Evolutionary conservation across 2,113 vertebrate genomes (phyloP).

Genomic region (Gallinago paraguaiae): DNA sequence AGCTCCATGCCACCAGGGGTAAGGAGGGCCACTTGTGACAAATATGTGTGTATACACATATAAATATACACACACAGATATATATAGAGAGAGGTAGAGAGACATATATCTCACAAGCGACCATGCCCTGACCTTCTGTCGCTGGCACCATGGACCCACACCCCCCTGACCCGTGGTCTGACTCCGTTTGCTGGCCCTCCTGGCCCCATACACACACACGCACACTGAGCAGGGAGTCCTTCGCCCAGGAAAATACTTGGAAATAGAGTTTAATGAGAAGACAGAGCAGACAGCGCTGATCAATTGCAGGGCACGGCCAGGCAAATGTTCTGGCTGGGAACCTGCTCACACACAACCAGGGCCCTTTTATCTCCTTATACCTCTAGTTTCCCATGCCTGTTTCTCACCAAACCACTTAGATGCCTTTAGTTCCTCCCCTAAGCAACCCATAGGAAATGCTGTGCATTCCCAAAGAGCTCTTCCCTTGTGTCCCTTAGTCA

Average conservation of each 20-base stretch:
- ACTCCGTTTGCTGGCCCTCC: background rate
- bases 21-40: background rate
- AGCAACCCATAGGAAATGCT: background rate
- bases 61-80: background rate
- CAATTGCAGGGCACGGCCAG: background rate
- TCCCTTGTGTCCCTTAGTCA: rapidly evolving
- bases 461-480: background rate
- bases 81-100: no score
- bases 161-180: rapidly evolving
- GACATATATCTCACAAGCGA: rapidly evolving
- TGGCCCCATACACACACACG: background rate
- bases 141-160: rapidly evolving
- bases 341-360: background rate
- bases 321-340: background rate
- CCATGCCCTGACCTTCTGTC: background rate
- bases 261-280: background rate
- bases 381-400: background rate
- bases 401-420: background rate
- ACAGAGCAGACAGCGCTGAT: background rate
- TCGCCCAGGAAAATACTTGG: background rate
- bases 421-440: background rate
- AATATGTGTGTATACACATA: no score
- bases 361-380: background rate
- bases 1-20: background rate
- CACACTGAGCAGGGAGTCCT: background rate